Evolutionary conservation across 2,888 invertebrate genomes (phyloP).

Genomic region (Baronia brevicornis): DNA sequence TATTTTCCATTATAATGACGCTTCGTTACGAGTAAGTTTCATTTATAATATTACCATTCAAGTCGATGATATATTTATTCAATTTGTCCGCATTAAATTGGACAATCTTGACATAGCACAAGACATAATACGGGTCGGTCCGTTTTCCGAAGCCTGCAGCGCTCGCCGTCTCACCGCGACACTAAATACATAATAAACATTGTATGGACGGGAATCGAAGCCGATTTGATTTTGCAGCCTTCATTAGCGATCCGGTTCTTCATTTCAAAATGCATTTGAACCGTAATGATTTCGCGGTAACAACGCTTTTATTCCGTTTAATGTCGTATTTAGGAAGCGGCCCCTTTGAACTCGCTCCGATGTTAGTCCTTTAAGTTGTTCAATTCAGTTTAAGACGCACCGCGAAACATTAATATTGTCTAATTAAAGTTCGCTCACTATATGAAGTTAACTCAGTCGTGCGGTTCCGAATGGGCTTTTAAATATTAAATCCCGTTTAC

Average conservation of each 20-base stretch:
- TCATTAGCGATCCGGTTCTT: slow-evolving; percentile 71
- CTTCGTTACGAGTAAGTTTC: no score
- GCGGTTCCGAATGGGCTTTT: no score
- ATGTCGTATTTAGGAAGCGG: slow-evolving; percentile 68
- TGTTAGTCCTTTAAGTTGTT: slow-evolving; percentile 41
- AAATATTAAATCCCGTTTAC: slow-evolving; percentile 3
- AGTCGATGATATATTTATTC: no score
- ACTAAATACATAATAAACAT: slow-evolving; percentile 60
- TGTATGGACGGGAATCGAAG: slow-evolving; percentile 62
- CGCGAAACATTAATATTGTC: slow-evolving; percentile 37
- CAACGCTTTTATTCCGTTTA: slow-evolving; percentile 63
- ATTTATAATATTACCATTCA: no score
- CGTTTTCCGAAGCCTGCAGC: slow-evolving; percentile 24
- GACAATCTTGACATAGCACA: slow-evolving; percentile 1
- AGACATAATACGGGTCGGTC: slow-evolving; percentile 20
- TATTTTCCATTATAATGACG: no score
- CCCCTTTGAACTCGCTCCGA: slow-evolving; percentile 52
- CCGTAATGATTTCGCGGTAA: slow-evolving; percentile 66
- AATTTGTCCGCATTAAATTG: no score
- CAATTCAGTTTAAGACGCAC: slow-evolving; percentile 34
- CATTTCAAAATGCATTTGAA: slow-evolving; percentile 65
- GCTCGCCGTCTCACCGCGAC: slow-evolving; percentile 36
- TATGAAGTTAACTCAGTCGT: slow-evolving; percentile 5
- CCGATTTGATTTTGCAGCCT: slow-evolving; percentile 69
- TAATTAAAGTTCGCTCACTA: slow-evolving; percentile 40